Base-by-base conservation (phyloP, 2,797 vertebrate genomes). In the Phataginus tricuspis region DNA sequence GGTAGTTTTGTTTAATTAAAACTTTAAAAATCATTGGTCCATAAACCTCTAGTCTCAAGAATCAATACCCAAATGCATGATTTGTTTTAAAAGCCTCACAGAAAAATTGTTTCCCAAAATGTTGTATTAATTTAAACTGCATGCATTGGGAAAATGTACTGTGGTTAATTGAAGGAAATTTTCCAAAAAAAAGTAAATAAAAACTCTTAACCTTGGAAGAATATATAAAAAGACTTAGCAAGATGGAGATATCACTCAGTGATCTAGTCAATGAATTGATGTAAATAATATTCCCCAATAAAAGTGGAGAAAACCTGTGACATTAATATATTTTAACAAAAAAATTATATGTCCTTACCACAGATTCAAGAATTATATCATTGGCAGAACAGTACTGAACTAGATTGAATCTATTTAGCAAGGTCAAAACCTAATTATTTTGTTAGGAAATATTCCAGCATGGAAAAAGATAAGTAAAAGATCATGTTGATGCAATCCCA, bases 1-100 rank as follows among this genome's bases (percentile, higher is more conserved):
- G 11, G 19, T 69, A 68, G 77, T 77, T 87, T 83, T 4, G n/a
- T 77, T 94, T 91, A 63, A 74, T 86, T 82, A 86, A 80, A 90
- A 87, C 34, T 94, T 87, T 75, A 53, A 90, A 93, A 80, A 74
- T 25, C 4, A 4, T 75, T 63, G 10, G 74, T 63, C 15, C 69
- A 23, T 69, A 91, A 91, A 68, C 18, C 9, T 91, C 34, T 80
- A 74, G 42, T 75, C 39, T 91, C 42, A 87, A 86, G 34, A 83
- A 87, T 63, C 34, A 71, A 91, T 68, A 59, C 19, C 27, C 18
- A 77, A 86, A 86, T 72, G 49, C 59, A 79, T 31, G n/a, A 75
- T 51, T 80, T 90, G 84, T 74, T 93, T 80, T 82, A 74, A 91
- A 75, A 71, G 16, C 4, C 31, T 55, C 51, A 55, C 21, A 90